Base-by-base conservation (phyloP, 2,113 vertebrate genomes). In the Columba livia region DNA sequence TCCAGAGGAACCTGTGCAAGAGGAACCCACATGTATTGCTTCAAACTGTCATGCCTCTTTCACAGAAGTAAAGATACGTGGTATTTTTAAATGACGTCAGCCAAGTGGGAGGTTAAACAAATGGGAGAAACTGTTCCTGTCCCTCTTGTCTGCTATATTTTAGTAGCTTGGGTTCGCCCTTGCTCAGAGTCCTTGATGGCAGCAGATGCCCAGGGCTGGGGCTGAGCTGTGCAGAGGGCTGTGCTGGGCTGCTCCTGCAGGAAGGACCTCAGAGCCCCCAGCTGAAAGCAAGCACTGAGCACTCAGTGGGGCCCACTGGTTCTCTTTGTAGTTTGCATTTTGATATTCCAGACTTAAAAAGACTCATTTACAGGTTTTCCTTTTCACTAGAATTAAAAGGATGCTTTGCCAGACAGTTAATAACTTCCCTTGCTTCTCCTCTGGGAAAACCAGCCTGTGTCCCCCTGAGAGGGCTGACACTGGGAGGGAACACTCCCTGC, bases 11-110 rank as follows among this genome's bases (percentile, higher is more conserved):
- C 25, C 34, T 19, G 28, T 56, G 23, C 12, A 42, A 64, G 25
- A 34, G 24, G 26, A 57, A 50, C 54, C 21, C 21, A 11, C 1
- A 2, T 2, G 26, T 64, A 17, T 70, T n/a, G 8, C 23, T 66
- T 48, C 10, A 38, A 53, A 78, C 0, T 7, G 15, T 78, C 29
- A 4, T 11, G 12, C 29, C 20, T 51, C 29, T 47, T 36, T 34
- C 26, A 8, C 21, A 31, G 36, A 48, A 47, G n/a, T 40, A 44
- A 32, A 0, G 4, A 6, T 47, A 31, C 0, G 0, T 19, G 21
- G 9, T 25, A 13, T 40, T 29, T 64, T 42, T 64, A 32, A 71
- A 21, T 58, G 4, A 5, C 36, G 56, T 66, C 51, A 57, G 25
- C 36, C n/a, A 38, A 21, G 13, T 7, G 42, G n/a, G 54, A 78